Evolutionary conservation across 2,888 invertebrate genomes (phyloP), one percentile per base, ranked within the genome.

Genomic region (Yponomeuta malinellus): DNA sequence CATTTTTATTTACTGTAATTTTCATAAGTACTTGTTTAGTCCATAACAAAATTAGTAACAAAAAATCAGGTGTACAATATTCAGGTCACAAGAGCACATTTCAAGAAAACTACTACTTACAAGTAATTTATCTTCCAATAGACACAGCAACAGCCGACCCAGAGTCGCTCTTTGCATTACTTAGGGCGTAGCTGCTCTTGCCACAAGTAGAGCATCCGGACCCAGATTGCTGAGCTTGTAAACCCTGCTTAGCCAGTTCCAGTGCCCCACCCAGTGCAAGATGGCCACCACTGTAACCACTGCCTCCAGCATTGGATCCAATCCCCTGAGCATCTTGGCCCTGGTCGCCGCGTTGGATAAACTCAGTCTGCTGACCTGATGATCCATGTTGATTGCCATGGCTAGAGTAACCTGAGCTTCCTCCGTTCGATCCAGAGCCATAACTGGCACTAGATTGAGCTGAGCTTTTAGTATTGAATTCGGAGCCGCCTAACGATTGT

Each of bases 81-180:
- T 59, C 52, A 12, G 52, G 15, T 15, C 52, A 59, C 15, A 59
- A 15, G 12, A 59, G 52, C 52, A 59, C 15, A 59, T 59, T 15
- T 15, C 52, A 43, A 43, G 43, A 5, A 5, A 59, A 59, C 15
- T 59, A 59, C 65, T 10, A 48, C 15, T 8, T 43, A n/a, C 1
- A 48, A 15, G 15, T n/a, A 37, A 12, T 37, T 67, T 84, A 89
- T 74, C 89, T 88, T 43, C 88, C 87, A 23, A 90, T 81, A 10
- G 91, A 89, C 1, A 92, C 71, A n/a, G 91, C 88, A 1, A 92
- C 77, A 0, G 91, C 91, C 10, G 83, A 80, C 15, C 91, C 91
- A 48, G 77, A 83, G 70, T 81, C 77, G 73, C 89, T 90, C 75
- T 84, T 88, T n/a, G 91, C 91, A 63, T 91, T 91, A 73, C 91